Evolutionary conservation across 2,888 invertebrate genomes (phyloP), one percentile per base, ranked within the genome.

Genomic region (Caradrina kadenii): DNA sequence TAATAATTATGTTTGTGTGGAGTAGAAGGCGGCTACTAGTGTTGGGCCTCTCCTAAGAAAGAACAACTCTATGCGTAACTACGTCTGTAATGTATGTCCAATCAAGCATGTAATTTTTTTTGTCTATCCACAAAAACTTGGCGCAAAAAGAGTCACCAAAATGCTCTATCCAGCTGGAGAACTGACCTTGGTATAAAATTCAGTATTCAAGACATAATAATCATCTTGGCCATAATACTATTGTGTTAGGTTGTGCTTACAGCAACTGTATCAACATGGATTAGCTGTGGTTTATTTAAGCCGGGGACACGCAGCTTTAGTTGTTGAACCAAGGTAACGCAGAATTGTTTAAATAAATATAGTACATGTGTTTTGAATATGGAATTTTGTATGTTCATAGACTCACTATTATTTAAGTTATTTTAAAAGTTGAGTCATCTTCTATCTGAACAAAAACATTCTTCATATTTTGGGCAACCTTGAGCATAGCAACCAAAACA

Each of bases 131-230:
- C 22, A 52, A 75, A 69, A 69, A 60, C 60, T 69, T 1, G 6
- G 10, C 42, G 60, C 60, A 64, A 78, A 77, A 71, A 56, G 11
- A 52, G 39, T 56, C 59, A 48, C 62, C 35, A 61, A 49, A n/a
- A 54, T 42, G 7, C 17, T 61, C 17, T 63, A 60, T 26, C 19
- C 65, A 77, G 63, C 61, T 61, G 70, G 19, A 50, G 26, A 1
- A 3, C 0, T 21, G 53, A 60, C 72, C 81, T 79, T 80, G 77
- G 50, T 63, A 58, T 58, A 71, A 42, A 35, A 67, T 76, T 56
- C 45, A 55, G 58, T 61, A 74, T 64, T 66, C 61, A 69, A 71
- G 73, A 73, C 62, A 56, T 53, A 67, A 79, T 79, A 73, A 64
- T 45, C n/a, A 59, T 61, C 60, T 71, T 62, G 22, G 62, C 67